Conservation (phyloP, 1,140 invertebrate species). For the roundworm (Caenorhabditis elegans) region DNA sequence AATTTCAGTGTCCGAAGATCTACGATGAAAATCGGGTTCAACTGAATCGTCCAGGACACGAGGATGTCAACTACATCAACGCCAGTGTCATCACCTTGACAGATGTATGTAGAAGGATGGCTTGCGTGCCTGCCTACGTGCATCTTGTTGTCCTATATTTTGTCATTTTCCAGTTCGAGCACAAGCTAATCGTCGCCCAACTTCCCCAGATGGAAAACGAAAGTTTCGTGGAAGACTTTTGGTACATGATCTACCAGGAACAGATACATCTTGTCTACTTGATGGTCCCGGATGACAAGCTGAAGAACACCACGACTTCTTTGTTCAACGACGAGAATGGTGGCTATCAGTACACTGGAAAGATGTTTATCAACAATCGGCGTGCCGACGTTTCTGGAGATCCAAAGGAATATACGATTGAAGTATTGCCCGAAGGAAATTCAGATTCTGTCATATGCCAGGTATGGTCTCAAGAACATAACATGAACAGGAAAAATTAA, state of each 20-base stretch:
- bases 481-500: too few species aligned
- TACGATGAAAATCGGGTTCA: not conserved
- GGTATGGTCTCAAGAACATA: not conserved
- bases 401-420: conserved; percentile 4
- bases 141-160: not conserved
- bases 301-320: not conserved
- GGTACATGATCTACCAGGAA: conserved; percentile 16
- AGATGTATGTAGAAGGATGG: not conserved
- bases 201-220: not conserved
- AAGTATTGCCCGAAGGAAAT: not conserved
- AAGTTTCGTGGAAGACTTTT: conserved; percentile 13
- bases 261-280: not conserved
- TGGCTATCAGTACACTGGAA: not conserved
- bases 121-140: too few species aligned
- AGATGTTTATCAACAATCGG: conserved; percentile 15
- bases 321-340: not conserved
- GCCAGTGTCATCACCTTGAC: not conserved
- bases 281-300: not conserved
- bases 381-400: not conserved
- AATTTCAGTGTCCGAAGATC: conserved; percentile 2
- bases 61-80: not conserved
- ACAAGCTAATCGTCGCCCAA: conserved; percentile 1
- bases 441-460: conserved; percentile 21
- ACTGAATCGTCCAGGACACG: not conserved
- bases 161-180: not conserved